These are phyloP conservation scores for Cerceris ruficornis DNA, from an alignment of 2,888 invertebrate genomes.

Conservation along the genomic window DNA sequence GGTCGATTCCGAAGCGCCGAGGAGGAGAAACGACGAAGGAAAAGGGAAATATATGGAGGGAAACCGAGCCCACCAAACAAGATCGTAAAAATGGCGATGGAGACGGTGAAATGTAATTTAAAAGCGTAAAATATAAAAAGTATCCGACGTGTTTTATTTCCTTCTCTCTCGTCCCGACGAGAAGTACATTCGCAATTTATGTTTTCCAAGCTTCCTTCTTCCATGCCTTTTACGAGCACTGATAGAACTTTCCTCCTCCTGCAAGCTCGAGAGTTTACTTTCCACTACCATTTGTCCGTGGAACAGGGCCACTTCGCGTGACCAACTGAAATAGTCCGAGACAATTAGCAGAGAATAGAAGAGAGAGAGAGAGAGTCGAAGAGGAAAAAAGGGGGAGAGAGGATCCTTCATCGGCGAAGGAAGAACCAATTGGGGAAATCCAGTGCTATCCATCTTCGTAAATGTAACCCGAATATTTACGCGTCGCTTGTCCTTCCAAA, in stretches of 20 bases:
- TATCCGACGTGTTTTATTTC: not conserved
- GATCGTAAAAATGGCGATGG: not conserved
- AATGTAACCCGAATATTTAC: conserved; percentile 19
- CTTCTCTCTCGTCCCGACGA: too few species aligned
- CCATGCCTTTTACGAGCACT: not conserved
- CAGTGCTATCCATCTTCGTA: conserved; percentile 4
- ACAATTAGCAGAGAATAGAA: conserved; percentile 13
- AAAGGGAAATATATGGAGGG: not conserved
- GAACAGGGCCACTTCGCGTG: conserved; percentile 7
- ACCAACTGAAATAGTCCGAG: not conserved
- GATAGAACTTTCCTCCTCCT: conserved; percentile 13
- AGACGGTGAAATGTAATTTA: not conserved
- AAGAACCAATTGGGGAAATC: conserved; percentile 10
- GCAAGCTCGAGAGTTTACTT: conserved; percentile 10
- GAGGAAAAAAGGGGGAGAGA: not conserved
- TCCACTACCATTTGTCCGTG: conserved; percentile 11
- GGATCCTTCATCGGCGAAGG: conserved; percentile 12
- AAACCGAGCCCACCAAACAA: not conserved
- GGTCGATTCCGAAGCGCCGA: not conserved
- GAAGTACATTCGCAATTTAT: conserved; percentile 28
- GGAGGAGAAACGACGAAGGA: not conserved
- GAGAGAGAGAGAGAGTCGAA: too few species aligned
- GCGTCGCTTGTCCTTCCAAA: not conserved
- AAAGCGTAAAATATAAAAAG: not conserved
- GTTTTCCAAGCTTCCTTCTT: conserved; percentile 2